These are phyloP conservation scores for Camelus bactrianus DNA, from an alignment of 2,113 vertebrate species.

Conservation along the genomic window DNA sequence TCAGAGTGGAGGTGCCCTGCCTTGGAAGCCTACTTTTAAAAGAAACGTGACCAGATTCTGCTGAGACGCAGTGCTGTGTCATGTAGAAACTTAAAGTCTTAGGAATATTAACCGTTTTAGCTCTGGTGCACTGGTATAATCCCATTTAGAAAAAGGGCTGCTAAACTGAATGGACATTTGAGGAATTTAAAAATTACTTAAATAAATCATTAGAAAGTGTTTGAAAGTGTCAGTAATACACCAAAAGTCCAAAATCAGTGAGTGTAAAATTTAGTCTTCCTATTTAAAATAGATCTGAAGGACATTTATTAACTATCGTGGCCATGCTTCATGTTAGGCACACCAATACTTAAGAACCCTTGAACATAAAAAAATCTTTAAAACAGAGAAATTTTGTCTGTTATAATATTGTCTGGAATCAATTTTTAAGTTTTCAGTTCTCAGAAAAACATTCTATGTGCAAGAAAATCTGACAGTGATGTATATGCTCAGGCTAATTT, in stretches of 20 bases:
- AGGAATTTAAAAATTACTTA: neutral
- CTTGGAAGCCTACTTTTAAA: neutral
- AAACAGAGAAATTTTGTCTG: neutral
- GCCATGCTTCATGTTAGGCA: no score
- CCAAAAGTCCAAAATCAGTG: neutral
- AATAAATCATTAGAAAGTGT: neutral
- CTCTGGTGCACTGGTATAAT: neutral
- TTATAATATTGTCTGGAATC: neutral
- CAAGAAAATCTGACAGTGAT: neutral
- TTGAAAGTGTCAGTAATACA: neutral
- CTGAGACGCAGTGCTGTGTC: neutral
- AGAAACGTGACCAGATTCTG: neutral
- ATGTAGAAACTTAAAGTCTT: neutral
- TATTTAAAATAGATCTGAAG: neutral
- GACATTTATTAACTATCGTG: neutral
- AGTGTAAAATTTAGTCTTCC: neutral
- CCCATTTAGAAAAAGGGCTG: neutral
- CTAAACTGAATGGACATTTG: neutral
- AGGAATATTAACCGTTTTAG: neutral
- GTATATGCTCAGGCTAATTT: neutral
- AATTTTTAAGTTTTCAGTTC: neutral
- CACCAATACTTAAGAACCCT: neutral
- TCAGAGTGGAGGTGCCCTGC: neutral
- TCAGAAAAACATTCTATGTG: neutral
- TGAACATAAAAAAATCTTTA: neutral